Base-by-base conservation (phyloP, 2,888 invertebrate species). In the Netelia fuscicornis region DNA sequence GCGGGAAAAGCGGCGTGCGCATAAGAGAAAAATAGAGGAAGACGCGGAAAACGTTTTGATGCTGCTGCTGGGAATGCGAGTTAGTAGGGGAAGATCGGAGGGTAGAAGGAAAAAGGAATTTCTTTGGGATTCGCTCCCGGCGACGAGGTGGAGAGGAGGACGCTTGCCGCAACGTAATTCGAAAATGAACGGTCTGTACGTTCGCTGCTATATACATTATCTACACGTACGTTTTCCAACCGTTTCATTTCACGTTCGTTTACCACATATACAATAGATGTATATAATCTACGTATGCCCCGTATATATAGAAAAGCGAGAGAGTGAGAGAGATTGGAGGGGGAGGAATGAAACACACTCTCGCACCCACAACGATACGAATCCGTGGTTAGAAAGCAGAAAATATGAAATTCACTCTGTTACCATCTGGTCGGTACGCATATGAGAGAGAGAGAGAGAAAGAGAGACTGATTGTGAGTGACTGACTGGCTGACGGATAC, bases 171-270 rank as follows among this genome's bases (percentile, higher is more conserved):
- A 71, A 54, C 71, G 67, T 84, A 77, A 81, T 81, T 81, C 81
- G 75, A 81, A 77, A 84, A 84, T 77, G 81, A 84, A 84, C 67
- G 84, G 81, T 81, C 81, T 44, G 71, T 68, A 84, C 81, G 76
- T 77, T 81, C 44, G 72, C 72, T 56, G 37, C 23, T 56, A 65
- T 58, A 56, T 64, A 84, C 60, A 25, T 58, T 54, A 25, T 11
- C 17, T 72, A 42, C 56, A 70, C 58, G 64, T 44, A 30, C 70
- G 64, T 30, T 56, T 11, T 83, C 48, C 23, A 62, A 54, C 56
- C 83, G 64, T 62, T 62, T 54, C 42, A 68, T 68, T 76, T 42
- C 62, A 42, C 48, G 54, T 70, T 58, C 56, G 2, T 72, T 58
- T 52, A 37, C 20, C 9, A 65, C 20, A 13, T 8, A 17, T 17